Conservation (phyloP, 1,140 invertebrate genomes). For the Charaxes varanes region DNA sequence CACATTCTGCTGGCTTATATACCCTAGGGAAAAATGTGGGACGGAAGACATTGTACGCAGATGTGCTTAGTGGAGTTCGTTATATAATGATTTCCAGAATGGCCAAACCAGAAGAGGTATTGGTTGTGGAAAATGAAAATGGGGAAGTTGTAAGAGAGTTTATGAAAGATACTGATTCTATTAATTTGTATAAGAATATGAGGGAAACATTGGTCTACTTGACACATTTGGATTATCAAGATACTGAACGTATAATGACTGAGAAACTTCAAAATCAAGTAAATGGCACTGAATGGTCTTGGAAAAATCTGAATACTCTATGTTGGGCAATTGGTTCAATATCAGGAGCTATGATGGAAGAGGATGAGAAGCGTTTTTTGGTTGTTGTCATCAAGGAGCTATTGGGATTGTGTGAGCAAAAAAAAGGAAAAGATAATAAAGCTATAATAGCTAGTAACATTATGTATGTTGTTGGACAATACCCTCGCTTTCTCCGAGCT, state of each 20-base stretch:
- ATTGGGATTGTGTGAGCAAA: slow-evolving; percentile 98
- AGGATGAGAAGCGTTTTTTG: slow-evolving; percentile 99
- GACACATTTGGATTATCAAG: slow-evolving; percentile 98
- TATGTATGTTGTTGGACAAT: slow-evolving; percentile 99
- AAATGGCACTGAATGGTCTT: slow-evolving; percentile 99
- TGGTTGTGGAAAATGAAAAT: slow-evolving; percentile 99
- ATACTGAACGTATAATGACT: slow-evolving; percentile 99
- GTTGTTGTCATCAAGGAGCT: slow-evolving; percentile 99
- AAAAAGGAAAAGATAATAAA: slow-evolving; percentile 99
- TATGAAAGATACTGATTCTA: slow-evolving; percentile 99
- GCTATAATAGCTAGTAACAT: slow-evolving; percentile 99
- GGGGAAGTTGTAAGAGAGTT: slow-evolving; percentile 99
- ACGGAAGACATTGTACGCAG: slow-evolving; percentile 82
- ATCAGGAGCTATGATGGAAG: slow-evolving; percentile 98
- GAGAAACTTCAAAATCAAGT: slow-evolving; percentile 99
- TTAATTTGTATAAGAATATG: slow-evolving; percentile 99
- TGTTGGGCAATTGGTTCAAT: slow-evolving; percentile 99
- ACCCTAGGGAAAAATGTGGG: slow-evolving; percentile 57
- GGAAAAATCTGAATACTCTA: slow-evolving; percentile 99
- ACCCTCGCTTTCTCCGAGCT: slow-evolving; percentile 97
- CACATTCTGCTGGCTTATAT: slow-evolving; percentile 61
- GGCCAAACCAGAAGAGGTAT: slow-evolving; percentile 99
- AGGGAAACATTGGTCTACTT: slow-evolving; percentile 98
- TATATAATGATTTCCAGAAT: slow-evolving; percentile 99
- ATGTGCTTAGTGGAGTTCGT: slow-evolving; percentile 92